Base-by-base conservation (phyloP, 2,113 vertebrate genomes). In the Ptilorrhoa leucosticta region DNA sequence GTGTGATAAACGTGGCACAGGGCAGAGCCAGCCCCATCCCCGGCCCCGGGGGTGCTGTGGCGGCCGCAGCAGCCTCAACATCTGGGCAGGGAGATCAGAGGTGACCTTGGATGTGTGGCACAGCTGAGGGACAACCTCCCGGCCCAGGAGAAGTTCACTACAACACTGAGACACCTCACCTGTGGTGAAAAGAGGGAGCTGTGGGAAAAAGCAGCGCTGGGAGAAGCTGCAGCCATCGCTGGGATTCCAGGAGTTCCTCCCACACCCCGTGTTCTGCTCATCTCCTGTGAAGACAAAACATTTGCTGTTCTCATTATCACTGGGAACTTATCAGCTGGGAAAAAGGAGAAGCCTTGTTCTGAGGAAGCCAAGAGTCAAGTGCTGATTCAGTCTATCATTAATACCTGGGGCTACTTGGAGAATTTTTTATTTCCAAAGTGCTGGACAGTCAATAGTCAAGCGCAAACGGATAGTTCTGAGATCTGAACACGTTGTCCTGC, bases 1-100 rank as follows among this genome's bases (percentile, higher is more conserved):
- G 15, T 1, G 69, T 14, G 82, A 17, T 12, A 28, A 21, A 50
- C 0, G 4, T 2, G 42, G 56, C 5, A n/a, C 8, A 0, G 1
- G 45, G 56, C 75, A 78, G 64, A 26, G 69, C 13, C 53, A 40
- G 47, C 23, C 53, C 80, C 40, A 4, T 33, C 26, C 39, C 65
- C 58, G 81, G 87, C 76, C 66, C 87, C 6, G 68, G 0, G 39
- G 10, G 19, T 8, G 54, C 65, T 8, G 40, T 6, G 10, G 20
- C 27, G 30, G 56, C 51, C 0, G 0, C 22, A 16, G 54, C 44
- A 7, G 66, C 40, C 1, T 11, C 27, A 1, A 7, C 4, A 3
- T 6, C 45, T 0, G 15, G n/a, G 71, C 60, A 31, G 40, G 70
- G 79, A 26, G 58, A 44, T 17, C 33, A 58, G 31, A 19, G 65